Evolutionary conservation across 2,888 invertebrate genomes (phyloP).

Genomic region (Cerastoderma edule): DNA sequence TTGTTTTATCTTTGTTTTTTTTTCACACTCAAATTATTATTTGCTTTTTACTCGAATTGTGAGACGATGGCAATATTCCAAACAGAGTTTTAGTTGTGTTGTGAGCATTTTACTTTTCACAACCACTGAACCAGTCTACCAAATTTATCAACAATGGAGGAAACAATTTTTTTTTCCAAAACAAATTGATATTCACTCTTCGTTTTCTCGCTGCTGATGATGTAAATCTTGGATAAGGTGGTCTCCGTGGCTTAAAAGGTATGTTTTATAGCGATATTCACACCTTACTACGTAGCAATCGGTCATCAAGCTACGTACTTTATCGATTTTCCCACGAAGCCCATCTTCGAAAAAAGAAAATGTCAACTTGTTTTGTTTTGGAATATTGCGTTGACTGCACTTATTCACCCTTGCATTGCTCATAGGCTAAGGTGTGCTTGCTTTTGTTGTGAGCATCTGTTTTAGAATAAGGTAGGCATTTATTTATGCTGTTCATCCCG

Average conservation of each 20-base stretch:
- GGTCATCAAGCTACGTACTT: too few relatives aligned
- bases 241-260: background rate
- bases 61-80: too few relatives aligned
- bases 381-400: slow-evolving; percentile 5
- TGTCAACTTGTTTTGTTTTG: background rate
- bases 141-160: slow-evolving; percentile 26
- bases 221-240: background rate
- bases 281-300: too few relatives aligned
- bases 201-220: background rate
- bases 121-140: slow-evolving; percentile 3
- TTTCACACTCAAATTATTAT: too few relatives aligned
- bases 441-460: background rate
- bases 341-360: background rate
- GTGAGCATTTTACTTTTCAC: too few relatives aligned
- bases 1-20: too few relatives aligned
- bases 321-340: background rate
- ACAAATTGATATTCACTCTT: slow-evolving; percentile 10
- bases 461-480: background rate
- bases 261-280: too few relatives aligned
- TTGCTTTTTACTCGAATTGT: too few relatives aligned
- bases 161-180: background rate
- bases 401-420: background rate
- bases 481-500: background rate
- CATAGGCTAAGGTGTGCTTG: background rate
- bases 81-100: too few relatives aligned